Percentiles rank a stretch among this genome's conserved stretches.
These are phyloP conservation scores for Brachionus paranguensis DNA, from an alignment of 1,140 invertebrate species.

Conservation along the genomic window DNA sequence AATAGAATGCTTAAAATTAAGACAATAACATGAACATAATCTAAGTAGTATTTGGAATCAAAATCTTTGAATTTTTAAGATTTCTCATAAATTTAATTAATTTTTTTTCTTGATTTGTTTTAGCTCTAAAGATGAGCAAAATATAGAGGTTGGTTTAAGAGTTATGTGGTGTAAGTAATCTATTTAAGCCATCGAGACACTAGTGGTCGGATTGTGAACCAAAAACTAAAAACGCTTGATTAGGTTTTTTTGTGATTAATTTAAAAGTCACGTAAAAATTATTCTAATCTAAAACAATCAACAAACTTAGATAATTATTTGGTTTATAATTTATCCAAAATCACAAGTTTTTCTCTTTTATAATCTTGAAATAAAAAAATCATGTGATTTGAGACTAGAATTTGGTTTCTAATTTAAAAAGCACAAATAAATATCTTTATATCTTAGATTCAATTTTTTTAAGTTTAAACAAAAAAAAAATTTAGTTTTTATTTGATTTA, in stretches of 20 bases:
- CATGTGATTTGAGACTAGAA: not conserved
- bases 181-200: not conserved
- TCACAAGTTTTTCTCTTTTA: not conserved
- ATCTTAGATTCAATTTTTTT: not conserved
- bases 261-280: not conserved
- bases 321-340: not conserved
- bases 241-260: not conserved
- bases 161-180: not conserved
- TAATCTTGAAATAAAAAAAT: not conserved
- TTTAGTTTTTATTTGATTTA: not conserved
- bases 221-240: not conserved
- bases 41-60: not conserved
- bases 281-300: not conserved
- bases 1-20: no score
- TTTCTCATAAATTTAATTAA: not conserved
- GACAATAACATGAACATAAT: no score
- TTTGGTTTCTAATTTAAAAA: not conserved
- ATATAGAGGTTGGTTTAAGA: not conserved
- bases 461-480: not conserved
- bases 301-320: not conserved
- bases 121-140: not conserved
- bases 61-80: not conserved
- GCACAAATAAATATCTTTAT: not conserved
- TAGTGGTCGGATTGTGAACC: not conserved
- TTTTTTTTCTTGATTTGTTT: not conserved